Evolutionary conservation across 2,113 vertebrate genomes (phyloP).

Genomic region (Otis tarda): DNA sequence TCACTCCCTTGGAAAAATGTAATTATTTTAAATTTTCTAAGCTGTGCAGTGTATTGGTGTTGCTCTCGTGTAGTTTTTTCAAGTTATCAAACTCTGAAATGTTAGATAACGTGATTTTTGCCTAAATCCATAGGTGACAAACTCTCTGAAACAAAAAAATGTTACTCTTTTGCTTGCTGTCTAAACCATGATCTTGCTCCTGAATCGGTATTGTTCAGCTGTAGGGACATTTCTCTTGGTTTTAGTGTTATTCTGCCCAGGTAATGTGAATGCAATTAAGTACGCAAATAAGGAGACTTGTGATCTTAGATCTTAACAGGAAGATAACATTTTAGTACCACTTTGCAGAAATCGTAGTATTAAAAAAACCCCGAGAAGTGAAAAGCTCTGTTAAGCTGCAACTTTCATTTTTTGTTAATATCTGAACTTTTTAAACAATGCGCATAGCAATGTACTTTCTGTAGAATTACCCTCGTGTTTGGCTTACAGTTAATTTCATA

Average conservation of each 20-base stretch:
- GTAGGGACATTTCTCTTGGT: neutral
- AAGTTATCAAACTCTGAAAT: neutral
- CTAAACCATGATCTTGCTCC: neutral
- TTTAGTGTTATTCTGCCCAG: neutral
- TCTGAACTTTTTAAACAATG: neutral
- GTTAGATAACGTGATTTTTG: neutral
- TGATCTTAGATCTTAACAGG: neutral
- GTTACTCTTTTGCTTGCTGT: neutral
- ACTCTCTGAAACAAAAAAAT: neutral
- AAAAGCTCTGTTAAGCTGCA: neutral
- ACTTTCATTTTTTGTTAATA: neutral
- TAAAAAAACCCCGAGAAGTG: neutral
- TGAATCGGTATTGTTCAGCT: neutral
- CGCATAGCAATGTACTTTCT: neutral
- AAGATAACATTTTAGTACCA: neutral
- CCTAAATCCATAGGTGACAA: neutral
- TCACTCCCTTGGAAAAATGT: neutral
- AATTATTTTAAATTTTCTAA: neutral
- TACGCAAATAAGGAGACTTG: accelerated
- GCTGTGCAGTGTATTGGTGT: neutral
- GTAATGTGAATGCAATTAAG: neutral
- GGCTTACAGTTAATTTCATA: neutral
- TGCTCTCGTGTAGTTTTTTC: neutral
- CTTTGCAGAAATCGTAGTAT: neutral
- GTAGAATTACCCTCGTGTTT: neutral